phyloP scores from a whole-genome alignment of 2,888 invertebrate species.

The Teleiodes luculella region DNA sequence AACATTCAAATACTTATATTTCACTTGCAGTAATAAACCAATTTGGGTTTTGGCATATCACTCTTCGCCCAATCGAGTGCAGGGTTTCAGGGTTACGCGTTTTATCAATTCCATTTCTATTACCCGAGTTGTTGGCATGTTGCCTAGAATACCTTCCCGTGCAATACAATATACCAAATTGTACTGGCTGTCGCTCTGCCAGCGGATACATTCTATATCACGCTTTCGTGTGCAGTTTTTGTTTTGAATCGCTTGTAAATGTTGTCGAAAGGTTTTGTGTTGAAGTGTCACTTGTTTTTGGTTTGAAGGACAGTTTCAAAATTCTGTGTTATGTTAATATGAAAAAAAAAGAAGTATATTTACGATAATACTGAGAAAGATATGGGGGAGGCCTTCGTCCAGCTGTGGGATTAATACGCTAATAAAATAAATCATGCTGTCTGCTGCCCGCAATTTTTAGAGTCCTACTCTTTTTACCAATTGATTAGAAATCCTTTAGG shows the following conservation, averaged over 20 bases:
- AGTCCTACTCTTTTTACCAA: no score
- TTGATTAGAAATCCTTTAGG: no score
- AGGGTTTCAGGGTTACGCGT: conserved; percentile 2
- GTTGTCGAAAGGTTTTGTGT: neutral
- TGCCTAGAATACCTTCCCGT: conserved; percentile 8
- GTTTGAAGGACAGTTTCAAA: no score
- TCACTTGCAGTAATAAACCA: neutral
- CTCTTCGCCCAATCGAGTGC: neutral
- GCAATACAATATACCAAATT: conserved; percentile 3
- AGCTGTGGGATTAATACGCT: no score
- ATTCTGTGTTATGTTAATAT: no score
- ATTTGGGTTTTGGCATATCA: conserved; percentile 2
- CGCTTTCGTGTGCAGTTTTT: conserved; percentile 1
- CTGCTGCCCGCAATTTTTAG: no score
- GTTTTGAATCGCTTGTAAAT: neutral
- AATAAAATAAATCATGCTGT: no score
- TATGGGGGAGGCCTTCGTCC: no score
- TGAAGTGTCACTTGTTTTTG: no score
- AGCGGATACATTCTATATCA: conserved; percentile 1
- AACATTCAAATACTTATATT: neutral
- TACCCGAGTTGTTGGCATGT: conserved; percentile 10
- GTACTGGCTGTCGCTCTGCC: conserved; percentile 5
- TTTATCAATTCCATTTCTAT: conserved; percentile 16
- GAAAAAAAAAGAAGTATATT: no score
- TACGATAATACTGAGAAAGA: no score